phyloP scores from a whole-genome alignment of 2,113 vertebrate genomes.

The Leptocoma aspasia region DNA sequence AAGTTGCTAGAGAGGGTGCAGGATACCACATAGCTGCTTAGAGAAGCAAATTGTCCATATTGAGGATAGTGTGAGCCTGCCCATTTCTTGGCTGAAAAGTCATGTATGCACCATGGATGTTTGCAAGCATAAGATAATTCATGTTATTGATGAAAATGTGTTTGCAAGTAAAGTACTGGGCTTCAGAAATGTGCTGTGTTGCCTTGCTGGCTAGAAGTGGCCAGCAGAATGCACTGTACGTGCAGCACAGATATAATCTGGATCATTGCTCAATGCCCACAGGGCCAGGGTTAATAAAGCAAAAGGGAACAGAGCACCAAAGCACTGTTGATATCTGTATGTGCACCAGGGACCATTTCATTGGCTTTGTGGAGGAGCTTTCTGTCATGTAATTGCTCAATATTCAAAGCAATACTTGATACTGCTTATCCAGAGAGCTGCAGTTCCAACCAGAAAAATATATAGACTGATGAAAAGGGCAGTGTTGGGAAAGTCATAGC shows the following conservation, averaged over 20 bases:
- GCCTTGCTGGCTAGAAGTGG: neutral
- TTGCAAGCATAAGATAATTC: neutral
- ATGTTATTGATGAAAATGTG: neutral
- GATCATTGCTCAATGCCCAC: conserved; percentile 34
- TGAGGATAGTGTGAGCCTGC: neutral
- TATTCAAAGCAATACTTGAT: conserved; percentile 11
- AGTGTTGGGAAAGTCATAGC: neutral
- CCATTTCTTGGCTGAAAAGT: neutral
- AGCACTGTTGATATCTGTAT: neutral
- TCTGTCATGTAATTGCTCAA: conserved; percentile 48
- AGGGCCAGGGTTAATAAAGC: conserved; percentile 37
- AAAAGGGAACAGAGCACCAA: conserved; percentile 41
- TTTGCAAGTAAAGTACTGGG: neutral
- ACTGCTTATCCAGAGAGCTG: neutral
- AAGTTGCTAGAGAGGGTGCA: neutral
- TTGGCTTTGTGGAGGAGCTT: neutral
- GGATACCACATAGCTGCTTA: neutral
- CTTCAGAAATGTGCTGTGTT: neutral
- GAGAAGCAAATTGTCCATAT: neutral
- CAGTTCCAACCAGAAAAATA: neutral
- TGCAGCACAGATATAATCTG: neutral
- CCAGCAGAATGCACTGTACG: conserved; percentile 28
- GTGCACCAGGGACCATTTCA: conserved; percentile 16
- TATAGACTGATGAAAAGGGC: neutral
- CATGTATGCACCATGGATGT: neutral